phyloP scores from a whole-genome alignment of 2,888 invertebrate genomes.

The Danaus chrysippus region DNA sequence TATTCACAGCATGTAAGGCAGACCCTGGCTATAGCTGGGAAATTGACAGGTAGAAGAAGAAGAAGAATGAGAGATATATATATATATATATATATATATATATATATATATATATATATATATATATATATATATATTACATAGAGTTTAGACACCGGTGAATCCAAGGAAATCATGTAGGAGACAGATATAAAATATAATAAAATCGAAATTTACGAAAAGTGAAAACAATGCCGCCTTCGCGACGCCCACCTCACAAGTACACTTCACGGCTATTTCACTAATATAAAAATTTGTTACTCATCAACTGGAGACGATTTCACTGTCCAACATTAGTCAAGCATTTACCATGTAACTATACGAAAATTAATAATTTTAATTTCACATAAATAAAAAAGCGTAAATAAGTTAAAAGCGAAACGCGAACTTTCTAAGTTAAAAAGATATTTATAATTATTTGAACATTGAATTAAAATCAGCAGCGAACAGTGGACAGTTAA shows the following conservation, averaged over 20 bases:
- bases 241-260: conserved; percentile 38
- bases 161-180: too few relatives aligned
- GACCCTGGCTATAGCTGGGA: too few relatives aligned
- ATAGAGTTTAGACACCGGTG: background rate
- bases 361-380: too few relatives aligned
- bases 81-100: background rate
- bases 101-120: background rate
- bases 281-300: conserved; percentile 21
- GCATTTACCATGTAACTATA: conserved; percentile 15
- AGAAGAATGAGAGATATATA: too few relatives aligned
- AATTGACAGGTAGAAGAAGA: too few relatives aligned
- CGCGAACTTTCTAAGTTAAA: conserved; percentile 1
- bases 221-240: conserved; percentile 61
- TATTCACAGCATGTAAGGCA: too few relatives aligned
- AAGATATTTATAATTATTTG: conserved; percentile 25
- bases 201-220: conserved; percentile 33
- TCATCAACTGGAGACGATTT: conserved; percentile 24
- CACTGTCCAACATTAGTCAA: conserved; percentile 23
- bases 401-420: too few relatives aligned
- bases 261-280: conserved; percentile 31
- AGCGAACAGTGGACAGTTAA: conserved; percentile 30
- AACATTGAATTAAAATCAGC: conserved; percentile 26
- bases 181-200: conserved; percentile 27
- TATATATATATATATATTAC: background rate
- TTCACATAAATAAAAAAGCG: too few relatives aligned